phyloP scores from a whole-genome alignment of 2,113 vertebrate species.

The Lanius ludovicianus region DNA sequence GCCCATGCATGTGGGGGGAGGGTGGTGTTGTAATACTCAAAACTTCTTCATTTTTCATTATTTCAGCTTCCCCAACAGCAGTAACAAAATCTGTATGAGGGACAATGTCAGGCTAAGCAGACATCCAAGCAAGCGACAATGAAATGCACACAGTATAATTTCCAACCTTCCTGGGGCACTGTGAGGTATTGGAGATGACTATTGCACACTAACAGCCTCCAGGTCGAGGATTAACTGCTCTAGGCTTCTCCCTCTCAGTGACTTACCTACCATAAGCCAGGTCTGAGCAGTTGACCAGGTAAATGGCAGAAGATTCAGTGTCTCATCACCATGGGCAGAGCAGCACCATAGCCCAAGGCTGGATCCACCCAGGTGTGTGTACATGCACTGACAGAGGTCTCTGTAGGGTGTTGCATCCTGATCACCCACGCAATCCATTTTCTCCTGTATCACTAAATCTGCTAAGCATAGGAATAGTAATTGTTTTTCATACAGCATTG shows the following conservation, averaged over 20 bases:
- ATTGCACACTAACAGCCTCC: neutral
- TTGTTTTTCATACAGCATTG: neutral
- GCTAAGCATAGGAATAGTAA: constrained; percentile 28
- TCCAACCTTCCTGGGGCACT: neutral
- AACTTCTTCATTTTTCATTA: neutral
- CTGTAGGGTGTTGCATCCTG: neutral
- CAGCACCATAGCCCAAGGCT: neutral
- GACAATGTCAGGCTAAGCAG: neutral
- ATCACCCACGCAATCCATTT: neutral
- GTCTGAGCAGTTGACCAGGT: neutral
- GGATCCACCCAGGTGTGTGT: neutral
- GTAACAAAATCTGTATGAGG: neutral
- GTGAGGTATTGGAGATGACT: neutral
- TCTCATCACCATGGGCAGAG: neutral
- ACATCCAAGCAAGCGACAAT: neutral
- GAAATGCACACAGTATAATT: neutral
- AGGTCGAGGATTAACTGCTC: neutral
- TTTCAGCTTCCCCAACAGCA: neutral
- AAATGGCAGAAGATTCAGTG: neutral
- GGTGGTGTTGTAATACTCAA: neutral
- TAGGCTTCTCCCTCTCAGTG: neutral
- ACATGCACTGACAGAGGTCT: neutral
- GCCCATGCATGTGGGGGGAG: rapidly evolving
- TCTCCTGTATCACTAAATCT: neutral
- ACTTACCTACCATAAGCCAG: neutral